Base-by-base conservation (phyloP, 1,140 invertebrate genomes). In the Wiebesia pumilae region DNA sequence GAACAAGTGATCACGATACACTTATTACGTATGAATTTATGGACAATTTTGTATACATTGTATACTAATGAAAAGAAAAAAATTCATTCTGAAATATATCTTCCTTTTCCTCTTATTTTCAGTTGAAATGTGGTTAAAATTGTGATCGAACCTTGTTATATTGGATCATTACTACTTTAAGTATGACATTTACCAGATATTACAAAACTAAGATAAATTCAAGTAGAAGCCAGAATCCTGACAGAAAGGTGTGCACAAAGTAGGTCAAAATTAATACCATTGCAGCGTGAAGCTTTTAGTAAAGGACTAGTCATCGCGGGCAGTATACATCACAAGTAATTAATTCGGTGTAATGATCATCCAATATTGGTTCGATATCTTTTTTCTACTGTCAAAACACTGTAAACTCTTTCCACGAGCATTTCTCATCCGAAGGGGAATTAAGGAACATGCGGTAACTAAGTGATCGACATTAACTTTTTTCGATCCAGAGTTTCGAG, bases 191-290 rank as follows among this genome's bases (percentile, higher is more conserved):
- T 78, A 65, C n/a, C 30, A 40, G 71, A 78, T 38, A 27, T 87
- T 87, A 83, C 81, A 87, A 83, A 81, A 86, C 47, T 35, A 43
- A 81, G 67, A 38, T 69, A 19, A 77, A 73, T 12, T 54, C 24
- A n/a, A 67, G 14, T 62, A 14, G 27, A 62, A 62, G 58, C 10
- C 65, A 51, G 65, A 43, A 82, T 71, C 75, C n/a, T 7, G 27
- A 75, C 82, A 67, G 40, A 67, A 81, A 67, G n/a, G 30, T 21
- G 69, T 38, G 9, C 24, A 35, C 30, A 24, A 85, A 69, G 30
- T 87, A 40, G 80, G 85, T 87, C 54, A 79, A 86, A 81, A 86
- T 86, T 81, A 86, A 81, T 81, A 38, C 62, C 12, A 73, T 40
- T 79, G 69, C 38, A 54, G 38, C 10, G 14, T 19, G 24, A 77